Evolutionary conservation across 2,888 invertebrate genomes (phyloP).

Genomic region (Andrena hattorfiana): DNA sequence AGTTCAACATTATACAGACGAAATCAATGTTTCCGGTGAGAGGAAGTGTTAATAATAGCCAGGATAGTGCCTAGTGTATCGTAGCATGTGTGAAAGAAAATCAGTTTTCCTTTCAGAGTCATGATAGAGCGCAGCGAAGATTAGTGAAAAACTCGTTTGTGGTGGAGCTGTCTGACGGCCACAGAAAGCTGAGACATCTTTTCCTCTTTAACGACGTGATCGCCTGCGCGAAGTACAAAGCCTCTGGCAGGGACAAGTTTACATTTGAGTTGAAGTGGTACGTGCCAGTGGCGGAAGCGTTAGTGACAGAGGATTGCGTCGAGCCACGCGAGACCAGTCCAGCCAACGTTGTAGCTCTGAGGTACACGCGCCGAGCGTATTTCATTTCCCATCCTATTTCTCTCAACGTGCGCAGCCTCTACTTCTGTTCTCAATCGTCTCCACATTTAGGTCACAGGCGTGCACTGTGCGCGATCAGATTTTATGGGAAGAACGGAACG

Average conservation of each 20-base stretch:
- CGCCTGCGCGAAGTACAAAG: constrained; percentile 97
- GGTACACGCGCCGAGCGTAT: constrained; percentile 68
- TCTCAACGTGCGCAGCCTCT: background rate
- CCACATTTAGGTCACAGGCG: constrained; percentile 89
- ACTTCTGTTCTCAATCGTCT: constrained; percentile 9
- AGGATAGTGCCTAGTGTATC: background rate
- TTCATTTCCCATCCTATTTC: background rate
- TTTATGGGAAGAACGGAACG: constrained; percentile 90
- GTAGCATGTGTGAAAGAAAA: background rate
- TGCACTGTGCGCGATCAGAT: constrained; percentile 95
- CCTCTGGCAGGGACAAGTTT: constrained; percentile 94
- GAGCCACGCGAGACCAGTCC: constrained; percentile 92
- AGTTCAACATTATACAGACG: constrained; percentile 94
- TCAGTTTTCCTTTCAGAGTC: constrained; percentile 86
- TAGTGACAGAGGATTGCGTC: constrained; percentile 89
- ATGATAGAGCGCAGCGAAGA: constrained; percentile 93
- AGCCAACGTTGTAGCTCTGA: constrained; percentile 93
- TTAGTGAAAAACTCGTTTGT: constrained; percentile 98
- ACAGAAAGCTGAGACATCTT: constrained; percentile 95
- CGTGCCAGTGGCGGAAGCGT: constrained; percentile 93
- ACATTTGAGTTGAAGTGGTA: constrained; percentile 98
- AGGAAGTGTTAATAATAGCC: background rate
- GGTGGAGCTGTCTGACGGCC: constrained; percentile 95
- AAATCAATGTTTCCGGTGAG: constrained; percentile 93
- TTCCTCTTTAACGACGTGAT: constrained; percentile 98